Evolutionary conservation across 2,113 vertebrate species (phyloP), one percentile per base, ranked within the genome.

Genomic region (Ctenomys sociabilis): DNA sequence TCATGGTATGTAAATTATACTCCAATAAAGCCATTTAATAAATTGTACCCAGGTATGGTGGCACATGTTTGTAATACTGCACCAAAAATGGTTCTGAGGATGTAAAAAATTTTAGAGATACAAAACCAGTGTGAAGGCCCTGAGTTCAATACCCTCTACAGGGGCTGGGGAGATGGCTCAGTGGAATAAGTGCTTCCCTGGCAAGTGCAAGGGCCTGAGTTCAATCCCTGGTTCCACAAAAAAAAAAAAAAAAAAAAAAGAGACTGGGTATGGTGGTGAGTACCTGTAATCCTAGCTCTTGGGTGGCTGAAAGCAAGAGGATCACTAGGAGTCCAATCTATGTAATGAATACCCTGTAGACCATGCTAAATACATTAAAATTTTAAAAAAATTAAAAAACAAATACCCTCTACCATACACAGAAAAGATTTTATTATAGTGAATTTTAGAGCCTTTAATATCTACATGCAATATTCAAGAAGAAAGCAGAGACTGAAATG

Each of bases 381-480:
- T n/a, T n/a, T n/a, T n/a, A n/a, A n/a, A n/a, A n/a, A n/a, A n/a
- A n/a, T n/a, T n/a, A n/a, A n/a, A n/a, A n/a, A n/a, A n/a, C n/a
- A n/a, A 83, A 59, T 40, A 35, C 54, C 49, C 32, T n/a, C 8
- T 81, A 54, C 49, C 30, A 63, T 63, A 63, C 61, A 35, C 17
- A 35, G 1, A 80, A 43, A 77, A 85, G 7, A 63, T 35, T 86
- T 88, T 12, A 30, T 63, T 54, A 77, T 11, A 91, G 52, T 78
- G 89, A 24, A 61, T 93, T 40, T 90, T 16, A 75, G 72, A 72
- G 57, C 12, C 35, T 82, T 93, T 86, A 59, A 37, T 59, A 75
- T 49, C 24, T 89, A 85, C 80, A 89, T n/a, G 57, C 49, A 80
- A 93, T 82, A 73, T 96, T 89, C 30, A 92, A 89, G 45, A 28